Evolutionary conservation across 2,797 vertebrate genomes (phyloP).

Genomic region (Diplodus puntazzo): DNA sequence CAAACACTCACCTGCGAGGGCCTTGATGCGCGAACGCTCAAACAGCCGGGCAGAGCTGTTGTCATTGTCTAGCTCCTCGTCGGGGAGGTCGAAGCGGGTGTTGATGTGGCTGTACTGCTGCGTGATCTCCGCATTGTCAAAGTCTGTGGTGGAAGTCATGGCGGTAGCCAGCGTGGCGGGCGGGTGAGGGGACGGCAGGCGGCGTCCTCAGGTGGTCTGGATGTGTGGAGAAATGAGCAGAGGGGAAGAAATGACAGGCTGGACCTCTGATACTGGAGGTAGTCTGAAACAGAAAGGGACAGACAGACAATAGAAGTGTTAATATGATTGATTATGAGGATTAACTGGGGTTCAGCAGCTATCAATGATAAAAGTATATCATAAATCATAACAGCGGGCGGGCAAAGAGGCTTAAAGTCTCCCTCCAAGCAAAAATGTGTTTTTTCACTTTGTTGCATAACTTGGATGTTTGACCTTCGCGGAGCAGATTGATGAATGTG

Average conservation of each 20-base stretch:
- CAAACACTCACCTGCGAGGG: constrained; percentile 91
- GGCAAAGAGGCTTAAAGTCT: neutral
- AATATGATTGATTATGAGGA: constrained; percentile 15
- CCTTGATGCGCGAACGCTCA: constrained; percentile 98
- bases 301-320: constrained; percentile 14
- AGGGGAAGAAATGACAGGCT: constrained; percentile 30
- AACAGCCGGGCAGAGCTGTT: constrained; percentile 96
- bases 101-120: constrained; percentile 95
- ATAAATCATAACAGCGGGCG: neutral
- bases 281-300: constrained; percentile 56
- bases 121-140: constrained; percentile 95
- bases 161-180: constrained; percentile 66
- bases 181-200: constrained; percentile 39
- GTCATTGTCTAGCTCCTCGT: constrained; percentile 97
- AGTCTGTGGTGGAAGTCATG: constrained; percentile 92
- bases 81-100: constrained; percentile 90
- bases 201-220: constrained; percentile 67
- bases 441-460: neutral
- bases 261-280: constrained; percentile 28
- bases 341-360: neutral
- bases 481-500: neutral
- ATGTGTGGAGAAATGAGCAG: constrained; percentile 5
- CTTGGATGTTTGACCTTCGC: neutral
- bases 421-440: neutral
- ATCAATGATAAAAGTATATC: too few species aligned